Evolutionary conservation across 2,888 invertebrate species (phyloP).

Genomic region (Druceiella hillmani): DNA sequence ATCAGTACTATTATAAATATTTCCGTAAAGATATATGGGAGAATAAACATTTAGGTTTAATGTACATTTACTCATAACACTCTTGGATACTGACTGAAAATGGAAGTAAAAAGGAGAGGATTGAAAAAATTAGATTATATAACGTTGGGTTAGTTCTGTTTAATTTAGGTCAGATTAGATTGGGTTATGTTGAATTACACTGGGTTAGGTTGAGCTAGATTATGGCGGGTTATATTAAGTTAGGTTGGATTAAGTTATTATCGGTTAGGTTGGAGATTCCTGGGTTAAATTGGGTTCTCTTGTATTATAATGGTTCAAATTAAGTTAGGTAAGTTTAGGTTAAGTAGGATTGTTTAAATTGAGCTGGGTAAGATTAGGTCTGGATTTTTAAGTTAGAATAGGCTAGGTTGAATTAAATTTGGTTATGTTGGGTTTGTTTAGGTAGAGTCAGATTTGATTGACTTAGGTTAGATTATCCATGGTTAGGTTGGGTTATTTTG

Average conservation of each 20-base stretch:
- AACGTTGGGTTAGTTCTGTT: slow-evolving; percentile 8
- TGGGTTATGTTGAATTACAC: slow-evolving; percentile 10
- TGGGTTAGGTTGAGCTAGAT: slow-evolving; percentile 11
- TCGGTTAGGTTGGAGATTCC: slow-evolving; percentile 25
- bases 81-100: too few species aligned
- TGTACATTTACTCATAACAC: too few species aligned
- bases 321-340: slow-evolving; percentile 24
- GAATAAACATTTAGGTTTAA: too few species aligned
- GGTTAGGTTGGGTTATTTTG: slow-evolving; percentile 20
- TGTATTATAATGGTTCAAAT: slow-evolving; percentile 21
- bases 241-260: slow-evolving; percentile 26
- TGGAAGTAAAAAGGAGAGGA: too few species aligned
- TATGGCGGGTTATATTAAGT: slow-evolving; percentile 21
- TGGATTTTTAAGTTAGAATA: too few species aligned
- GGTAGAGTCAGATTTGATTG: slow-evolving; percentile 19
- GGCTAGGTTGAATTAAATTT: slow-evolving; percentile 11
- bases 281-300: slow-evolving; percentile 21
- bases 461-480: slow-evolving; percentile 21
- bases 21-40: too few species aligned
- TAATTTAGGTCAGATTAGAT: slow-evolving; percentile 11
- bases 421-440: slow-evolving; percentile 6
- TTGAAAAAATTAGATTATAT: slow-evolving; percentile 5
- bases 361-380: too few species aligned
- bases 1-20: too few species aligned
- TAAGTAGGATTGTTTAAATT: slow-evolving; percentile 23